These are phyloP conservation scores for Brachypalpus laphriformis DNA, from an alignment of 2,888 invertebrate genomes.

Conservation along the genomic window DNA sequence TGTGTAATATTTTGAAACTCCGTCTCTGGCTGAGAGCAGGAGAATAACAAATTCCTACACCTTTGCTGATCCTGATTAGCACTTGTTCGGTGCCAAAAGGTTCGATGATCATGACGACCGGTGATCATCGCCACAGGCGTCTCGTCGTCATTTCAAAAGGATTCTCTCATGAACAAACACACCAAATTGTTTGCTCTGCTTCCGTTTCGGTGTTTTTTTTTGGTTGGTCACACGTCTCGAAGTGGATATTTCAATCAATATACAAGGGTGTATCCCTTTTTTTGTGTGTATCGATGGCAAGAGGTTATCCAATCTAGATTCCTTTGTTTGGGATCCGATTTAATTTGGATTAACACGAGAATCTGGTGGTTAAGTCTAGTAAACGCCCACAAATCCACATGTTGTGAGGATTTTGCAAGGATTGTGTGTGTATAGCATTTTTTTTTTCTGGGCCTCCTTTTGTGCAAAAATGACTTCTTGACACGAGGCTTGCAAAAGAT, in stretches of 20 bases:
- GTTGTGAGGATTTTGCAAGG: slow-evolving; percentile 57
- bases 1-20: slow-evolving; percentile 70
- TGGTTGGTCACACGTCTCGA: slow-evolving; percentile 25
- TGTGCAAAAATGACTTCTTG: slow-evolving; percentile 61
- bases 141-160: no score
- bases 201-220: slow-evolving; percentile 58
- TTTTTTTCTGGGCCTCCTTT: slow-evolving; percentile 11
- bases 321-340: slow-evolving; percentile 77
- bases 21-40: slow-evolving; percentile 39
- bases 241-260: slow-evolving; percentile 42
- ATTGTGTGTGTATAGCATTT: slow-evolving; percentile 13
- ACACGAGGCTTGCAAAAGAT: slow-evolving; percentile 41
- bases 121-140: slow-evolving; percentile 61
- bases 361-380: slow-evolving; percentile 81
- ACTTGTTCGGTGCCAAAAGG: slow-evolving; percentile 50
- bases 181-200: slow-evolving; percentile 61
- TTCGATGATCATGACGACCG: not conserved
- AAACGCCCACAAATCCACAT: slow-evolving; percentile 80
- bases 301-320: slow-evolving; percentile 69
- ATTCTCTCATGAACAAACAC: slow-evolving; percentile 35
- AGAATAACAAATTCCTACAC: slow-evolving; percentile 40
- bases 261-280: not conserved
- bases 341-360: slow-evolving; percentile 81
- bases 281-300: slow-evolving; percentile 21
- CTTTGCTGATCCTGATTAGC: slow-evolving; percentile 67